Base-by-base conservation (phyloP, 1,140 invertebrate genomes). In the Drosophila aff. region DNA sequence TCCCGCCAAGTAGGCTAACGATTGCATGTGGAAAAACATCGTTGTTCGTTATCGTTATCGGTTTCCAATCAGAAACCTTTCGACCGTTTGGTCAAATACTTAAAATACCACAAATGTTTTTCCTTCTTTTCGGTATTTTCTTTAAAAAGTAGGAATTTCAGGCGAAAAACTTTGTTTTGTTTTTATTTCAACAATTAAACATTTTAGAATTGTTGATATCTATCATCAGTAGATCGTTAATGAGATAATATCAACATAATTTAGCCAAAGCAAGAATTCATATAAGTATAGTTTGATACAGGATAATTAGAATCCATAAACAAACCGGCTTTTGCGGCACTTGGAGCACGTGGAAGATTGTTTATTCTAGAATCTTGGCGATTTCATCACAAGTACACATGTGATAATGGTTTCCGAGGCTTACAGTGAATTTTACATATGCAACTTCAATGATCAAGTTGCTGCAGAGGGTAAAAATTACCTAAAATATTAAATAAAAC, bases 401-500 rank as follows among this genome's bases (percentile, higher is more conserved):
- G 23, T 36, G 0, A 91, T 65, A 57, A 90, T 90, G 85, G 50
- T 76, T 18, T 47, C 73, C 21, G 80, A 87, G 13, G 59, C 60
- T 21, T 72, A 80, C 9, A 82, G 67, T 47, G 72, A 90, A 52
- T 68, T 85, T 52, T 90, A 52, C 46, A 21, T 90, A n/a, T 90
- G 85, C 59, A 90, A 90, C 33, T 90, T 90, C 2, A 90, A 77
- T 41, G 82, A 90, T 66, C 62, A 63, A 38, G 68, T 67, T 33
- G 31, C 50, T 16, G 21, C 47, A 3, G 81, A 85, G 8, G 85
- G 76, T 82, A 16, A 46, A 36, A 9, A 11, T 4, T 5, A 5
- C 3, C 9, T 0, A 0, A 11, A 16, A 8, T 6, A 40, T 4
- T 13, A 10, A 15, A 26, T 8, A 23, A 3, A 10, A 28, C 21